Evolutionary conservation across 2,797 vertebrate species (phyloP), one percentile per base, ranked within the genome.

Genomic region (Orientallactaga sibirica): DNA sequence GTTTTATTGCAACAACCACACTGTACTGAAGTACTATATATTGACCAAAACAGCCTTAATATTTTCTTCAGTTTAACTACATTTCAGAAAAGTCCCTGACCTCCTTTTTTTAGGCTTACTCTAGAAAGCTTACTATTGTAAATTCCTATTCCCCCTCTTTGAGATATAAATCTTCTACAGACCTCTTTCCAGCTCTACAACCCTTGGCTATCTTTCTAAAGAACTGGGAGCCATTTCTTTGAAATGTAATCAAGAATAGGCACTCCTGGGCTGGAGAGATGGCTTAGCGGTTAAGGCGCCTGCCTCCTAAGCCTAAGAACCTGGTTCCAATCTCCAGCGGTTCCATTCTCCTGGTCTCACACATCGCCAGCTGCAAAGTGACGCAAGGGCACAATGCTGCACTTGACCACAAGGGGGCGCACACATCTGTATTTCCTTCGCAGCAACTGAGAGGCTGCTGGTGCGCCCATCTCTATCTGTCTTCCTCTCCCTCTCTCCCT

Each of bases 31-130:
- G 19, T 0, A 41, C 4, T 71, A 5, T 61, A 41, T 37, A 58
- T 58, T 82, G 73, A 58, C 18, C 37, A 68, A 64, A 4, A 81
- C 12, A 19, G 33, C 27, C 33, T 85, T 92, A 22, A 37, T 10
- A 77, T 96, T 93, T 25, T 9, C 66, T 90, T 62, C 48, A 88
- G 18, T 24, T 68, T 94, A 41, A 58, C 55, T 58, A 58, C 24
- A 71, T 70, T 71, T 88, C 78, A 84, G 43, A 52, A 24, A 70
- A 77, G 20, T 9, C 48, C 48, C 41, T 12, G 7, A 25, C 29
- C 27, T 86, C 24, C 2, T 58, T 93, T 87, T 58, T 24, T 41
- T 55, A 62, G 20, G 14, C 68, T 62, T 77, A 62, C 77, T 88
- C 70, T 70, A 62, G 73, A 58, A 82, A 83, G 33, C 27, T 29